Percentiles rank a stretch among this genome's conserved stretches.
These are phyloP conservation scores for Pholis gunnellus DNA, from an alignment of 2,113 vertebrate genomes.

Conservation along the genomic window DNA sequence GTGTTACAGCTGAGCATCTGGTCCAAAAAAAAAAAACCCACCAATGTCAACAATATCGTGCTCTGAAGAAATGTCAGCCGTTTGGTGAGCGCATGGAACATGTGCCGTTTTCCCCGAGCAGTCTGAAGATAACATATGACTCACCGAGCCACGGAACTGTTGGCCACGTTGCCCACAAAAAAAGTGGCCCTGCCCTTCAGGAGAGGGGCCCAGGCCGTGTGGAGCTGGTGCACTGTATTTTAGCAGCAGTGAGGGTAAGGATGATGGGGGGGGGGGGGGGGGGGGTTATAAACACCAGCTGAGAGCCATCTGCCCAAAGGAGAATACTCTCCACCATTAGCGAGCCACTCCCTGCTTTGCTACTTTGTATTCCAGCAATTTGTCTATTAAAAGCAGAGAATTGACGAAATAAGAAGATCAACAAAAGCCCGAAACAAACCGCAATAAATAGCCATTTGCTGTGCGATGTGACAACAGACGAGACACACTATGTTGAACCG, in stretches of 20 bases:
- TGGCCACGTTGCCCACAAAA: slow-evolving; percentile 34
- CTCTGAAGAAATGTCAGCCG: slow-evolving; percentile 12
- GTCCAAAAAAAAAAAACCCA: neutral
- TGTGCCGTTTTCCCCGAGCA: slow-evolving; percentile 44
- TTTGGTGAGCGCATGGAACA: slow-evolving; percentile 37
- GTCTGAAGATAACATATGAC: slow-evolving; percentile 62
- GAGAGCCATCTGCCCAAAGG: slow-evolving; percentile 63
- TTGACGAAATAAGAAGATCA: neutral
- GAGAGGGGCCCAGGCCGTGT: neutral
- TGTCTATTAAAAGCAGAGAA: slow-evolving; percentile 11
- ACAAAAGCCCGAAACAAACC: neutral
- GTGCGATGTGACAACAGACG: neutral
- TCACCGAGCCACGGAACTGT: slow-evolving; percentile 50
- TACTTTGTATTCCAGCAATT: slow-evolving; percentile 1
- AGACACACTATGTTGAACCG: neutral
- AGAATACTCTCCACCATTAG: slow-evolving; percentile 28
- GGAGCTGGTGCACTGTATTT: slow-evolving; percentile 1
- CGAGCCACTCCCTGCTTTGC: slow-evolving; percentile 31
- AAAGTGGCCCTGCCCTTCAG: slow-evolving; percentile 27
- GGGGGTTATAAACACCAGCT: slow-evolving; percentile 54
- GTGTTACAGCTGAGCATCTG: slow-evolving; percentile 28
- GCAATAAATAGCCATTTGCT: neutral
- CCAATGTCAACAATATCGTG: neutral
- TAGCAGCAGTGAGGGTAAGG: slow-evolving; percentile 20
- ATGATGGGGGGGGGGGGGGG: slow-evolving; percentile 24